Evolutionary conservation across 2,797 vertebrate genomes (phyloP).

Genomic region (Tadarida brasiliensis): DNA sequence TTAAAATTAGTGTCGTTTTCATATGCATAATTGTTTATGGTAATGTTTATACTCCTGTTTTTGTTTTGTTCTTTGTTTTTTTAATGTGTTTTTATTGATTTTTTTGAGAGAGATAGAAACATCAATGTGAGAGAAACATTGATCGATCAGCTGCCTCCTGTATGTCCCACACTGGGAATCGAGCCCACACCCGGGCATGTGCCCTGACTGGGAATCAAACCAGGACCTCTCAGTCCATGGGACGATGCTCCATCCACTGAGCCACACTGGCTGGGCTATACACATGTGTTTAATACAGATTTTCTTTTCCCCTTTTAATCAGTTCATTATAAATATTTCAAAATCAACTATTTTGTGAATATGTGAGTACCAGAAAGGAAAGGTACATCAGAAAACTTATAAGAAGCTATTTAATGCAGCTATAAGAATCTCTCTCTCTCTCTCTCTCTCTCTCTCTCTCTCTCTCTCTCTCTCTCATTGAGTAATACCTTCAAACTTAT

Average conservation of each 20-base stretch:
- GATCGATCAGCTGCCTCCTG: no score
- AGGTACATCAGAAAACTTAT: constrained; percentile 68
- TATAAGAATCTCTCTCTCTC: constrained; percentile 34
- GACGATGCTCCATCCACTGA: no score
- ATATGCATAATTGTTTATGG: constrained; percentile 87
- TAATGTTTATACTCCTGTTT: constrained; percentile 78
- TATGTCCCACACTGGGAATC: no score
- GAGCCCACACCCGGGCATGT: no score
- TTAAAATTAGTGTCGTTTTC: constrained; percentile 86
- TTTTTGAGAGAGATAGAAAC: no score
- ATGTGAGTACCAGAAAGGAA: constrained; percentile 78
- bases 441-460: constrained; percentile 74
- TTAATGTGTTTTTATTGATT: no score
- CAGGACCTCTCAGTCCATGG: no score
- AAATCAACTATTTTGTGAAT: constrained; percentile 86
- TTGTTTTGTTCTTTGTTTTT: background rate
- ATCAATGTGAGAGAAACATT: no score
- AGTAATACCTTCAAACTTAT: constrained; percentile 79
- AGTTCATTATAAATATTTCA: constrained; percentile 86
- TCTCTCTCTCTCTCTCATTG: background rate
- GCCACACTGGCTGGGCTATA: no score
- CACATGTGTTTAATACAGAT: constrained; percentile 83
- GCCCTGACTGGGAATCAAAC: no score
- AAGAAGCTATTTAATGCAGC: constrained; percentile 82
- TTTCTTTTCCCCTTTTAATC: constrained; percentile 85